Evolutionary conservation across 1,140 invertebrate genomes (phyloP).

Genomic region (Diachasmimorpha longicaudata): DNA sequence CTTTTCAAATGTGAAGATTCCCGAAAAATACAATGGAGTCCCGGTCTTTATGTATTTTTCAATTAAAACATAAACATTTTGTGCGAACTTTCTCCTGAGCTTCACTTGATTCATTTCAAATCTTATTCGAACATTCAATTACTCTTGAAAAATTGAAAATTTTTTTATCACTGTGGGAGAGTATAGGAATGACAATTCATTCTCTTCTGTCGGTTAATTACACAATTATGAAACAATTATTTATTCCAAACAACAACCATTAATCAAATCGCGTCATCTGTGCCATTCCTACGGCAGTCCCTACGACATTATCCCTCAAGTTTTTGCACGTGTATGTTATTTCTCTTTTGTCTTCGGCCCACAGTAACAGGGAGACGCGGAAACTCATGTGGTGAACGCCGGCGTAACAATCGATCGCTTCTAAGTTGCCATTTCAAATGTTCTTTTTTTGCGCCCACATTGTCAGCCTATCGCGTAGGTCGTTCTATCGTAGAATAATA

Average conservation of each 20-base stretch:
- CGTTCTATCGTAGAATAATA: background rate
- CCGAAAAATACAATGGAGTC: no score
- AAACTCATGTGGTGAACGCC: constrained; percentile 21
- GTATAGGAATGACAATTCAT: no score
- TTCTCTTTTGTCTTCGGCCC: constrained; percentile 20
- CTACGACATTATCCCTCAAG: background rate
- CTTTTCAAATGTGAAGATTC: no score
- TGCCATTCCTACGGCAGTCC: background rate
- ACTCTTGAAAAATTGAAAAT: no score
- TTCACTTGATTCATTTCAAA: no score
- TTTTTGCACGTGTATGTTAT: background rate
- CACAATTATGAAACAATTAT: background rate
- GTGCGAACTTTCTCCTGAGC: no score
- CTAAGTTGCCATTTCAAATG: constrained; percentile 25
- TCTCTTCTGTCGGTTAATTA: background rate
- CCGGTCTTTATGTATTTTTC: no score
- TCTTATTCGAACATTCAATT: no score
- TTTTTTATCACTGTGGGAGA: no score
- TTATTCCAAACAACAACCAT: background rate
- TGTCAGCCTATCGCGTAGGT: constrained; percentile 18
- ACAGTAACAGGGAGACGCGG: constrained; percentile 20
- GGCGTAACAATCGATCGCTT: constrained; percentile 26
- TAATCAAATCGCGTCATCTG: background rate
- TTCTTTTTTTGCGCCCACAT: constrained; percentile 24
- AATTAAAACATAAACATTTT: no score